These are phyloP conservation scores for Allophyes oxyacanthae DNA, from an alignment of 2,888 invertebrate genomes.

Conservation along the genomic window DNA sequence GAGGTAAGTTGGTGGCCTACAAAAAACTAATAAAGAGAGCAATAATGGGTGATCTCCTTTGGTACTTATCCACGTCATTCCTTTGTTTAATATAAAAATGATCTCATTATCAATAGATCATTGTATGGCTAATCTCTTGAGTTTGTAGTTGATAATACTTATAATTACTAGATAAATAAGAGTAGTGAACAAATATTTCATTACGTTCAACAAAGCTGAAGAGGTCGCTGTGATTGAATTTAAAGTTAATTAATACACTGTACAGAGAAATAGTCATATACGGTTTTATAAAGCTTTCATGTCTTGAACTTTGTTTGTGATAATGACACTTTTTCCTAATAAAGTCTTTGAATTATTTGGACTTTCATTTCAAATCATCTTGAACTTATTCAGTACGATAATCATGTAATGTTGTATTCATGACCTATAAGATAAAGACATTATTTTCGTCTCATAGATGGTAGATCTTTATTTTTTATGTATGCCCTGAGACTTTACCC, in stretches of 20 bases:
- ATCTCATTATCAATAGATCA: constrained; percentile 57
- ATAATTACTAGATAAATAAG: constrained; percentile 29
- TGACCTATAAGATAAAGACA: neutral
- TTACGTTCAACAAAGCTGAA: constrained; percentile 57
- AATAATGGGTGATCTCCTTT: constrained; percentile 1
- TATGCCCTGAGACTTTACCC: too few relatives aligned
- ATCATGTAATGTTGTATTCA: too few relatives aligned
- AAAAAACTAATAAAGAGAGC: too few relatives aligned
- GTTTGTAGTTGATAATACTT: constrained; percentile 31
- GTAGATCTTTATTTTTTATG: too few relatives aligned
- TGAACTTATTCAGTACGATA: too few relatives aligned
- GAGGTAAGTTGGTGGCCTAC: too few relatives aligned
- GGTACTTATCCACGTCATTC: constrained; percentile 46
- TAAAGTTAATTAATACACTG: constrained; percentile 30
- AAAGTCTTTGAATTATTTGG: constrained; percentile 25
- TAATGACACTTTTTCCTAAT: constrained; percentile 42
- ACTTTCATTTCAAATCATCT: constrained; percentile 11
- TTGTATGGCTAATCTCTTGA: constrained; percentile 40
- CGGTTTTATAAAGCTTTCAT: constrained; percentile 36
- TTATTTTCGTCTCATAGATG: too few relatives aligned
- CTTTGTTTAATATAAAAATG: constrained; percentile 42
- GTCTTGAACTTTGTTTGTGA: constrained; percentile 39
- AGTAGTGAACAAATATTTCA: constrained; percentile 42
- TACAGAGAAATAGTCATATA: constrained; percentile 34
- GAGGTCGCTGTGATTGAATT: constrained; percentile 54